Conservation (phyloP, 1,140 invertebrate species). For the Heliconius congener region DNA sequence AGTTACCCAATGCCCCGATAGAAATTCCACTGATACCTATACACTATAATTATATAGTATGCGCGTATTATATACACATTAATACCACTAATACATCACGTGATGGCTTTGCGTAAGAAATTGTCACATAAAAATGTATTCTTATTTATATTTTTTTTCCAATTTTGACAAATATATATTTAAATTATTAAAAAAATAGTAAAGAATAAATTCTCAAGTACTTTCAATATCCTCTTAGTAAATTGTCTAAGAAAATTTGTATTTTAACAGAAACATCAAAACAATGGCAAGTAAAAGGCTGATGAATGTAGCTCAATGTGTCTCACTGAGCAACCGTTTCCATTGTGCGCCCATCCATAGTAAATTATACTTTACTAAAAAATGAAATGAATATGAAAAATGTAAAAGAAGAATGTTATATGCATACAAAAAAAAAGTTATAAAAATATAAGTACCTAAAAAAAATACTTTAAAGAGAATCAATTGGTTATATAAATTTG, state of each 20-base stretch:
- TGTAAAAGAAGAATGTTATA: background rate
- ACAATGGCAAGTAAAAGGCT: slow-evolving; percentile 35
- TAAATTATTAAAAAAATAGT: no score
- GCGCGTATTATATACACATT: slow-evolving; percentile 21
- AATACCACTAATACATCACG: slow-evolving; percentile 68
- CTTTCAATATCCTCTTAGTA: background rate
- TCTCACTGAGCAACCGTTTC: slow-evolving; percentile 32
- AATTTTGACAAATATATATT: background rate
- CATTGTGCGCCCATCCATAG: slow-evolving; percentile 37
- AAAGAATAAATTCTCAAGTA: background rate
- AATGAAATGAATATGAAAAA: background rate
- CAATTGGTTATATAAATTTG: background rate
- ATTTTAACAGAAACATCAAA: background rate
- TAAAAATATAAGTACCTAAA: background rate
- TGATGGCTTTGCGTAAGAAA: slow-evolving; percentile 67
- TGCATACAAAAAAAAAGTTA: no score
- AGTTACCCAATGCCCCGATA: slow-evolving; percentile 76
- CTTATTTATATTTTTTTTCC: background rate
- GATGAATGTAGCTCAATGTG: slow-evolving; percentile 16
- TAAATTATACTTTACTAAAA: slow-evolving; percentile 34
- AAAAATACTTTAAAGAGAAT: background rate
- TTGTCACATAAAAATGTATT: slow-evolving; percentile 18
- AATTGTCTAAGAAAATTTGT: background rate
- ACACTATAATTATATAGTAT: slow-evolving; percentile 34
- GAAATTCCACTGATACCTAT: slow-evolving; percentile 67